A percentile compares a stretch with the other conserved stretches of the same genome.
Conservation (phyloP, 2,797 vertebrate genomes). For the Rachycentron canadum region DNA sequence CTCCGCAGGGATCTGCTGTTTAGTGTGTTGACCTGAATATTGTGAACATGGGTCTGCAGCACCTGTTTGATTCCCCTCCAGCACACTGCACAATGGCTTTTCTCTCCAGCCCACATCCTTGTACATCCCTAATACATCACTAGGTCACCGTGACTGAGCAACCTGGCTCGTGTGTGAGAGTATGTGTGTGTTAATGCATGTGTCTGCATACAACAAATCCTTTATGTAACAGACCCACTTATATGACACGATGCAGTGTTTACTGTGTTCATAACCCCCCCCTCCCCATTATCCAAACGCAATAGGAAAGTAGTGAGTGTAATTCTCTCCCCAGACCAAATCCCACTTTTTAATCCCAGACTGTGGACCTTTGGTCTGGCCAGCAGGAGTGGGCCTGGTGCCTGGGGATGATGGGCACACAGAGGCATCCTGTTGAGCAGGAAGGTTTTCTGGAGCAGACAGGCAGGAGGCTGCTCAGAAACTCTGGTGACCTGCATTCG, state of each 20-base stretch:
- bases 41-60: conserved; percentile 62
- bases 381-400: conserved; percentile 75
- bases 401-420: conserved; percentile 58
- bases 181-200: background rate
- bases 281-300: conserved; percentile 16
- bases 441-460: conserved; percentile 76
- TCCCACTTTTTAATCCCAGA: conserved; percentile 76
- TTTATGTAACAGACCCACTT: conserved; percentile 75
- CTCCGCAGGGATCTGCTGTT: conserved; percentile 67
- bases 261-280: conserved; percentile 7
- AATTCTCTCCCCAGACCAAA: conserved; percentile 78
- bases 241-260: conserved; percentile 50
- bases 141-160: conserved; percentile 57
- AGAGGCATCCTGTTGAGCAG: conserved; percentile 54
- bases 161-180: background rate
- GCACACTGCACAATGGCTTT: conserved; percentile 45
- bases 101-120: conserved; percentile 18
- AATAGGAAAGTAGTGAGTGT: conserved; percentile 45
- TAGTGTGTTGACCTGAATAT: conserved; percentile 81
- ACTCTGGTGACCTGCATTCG: conserved; percentile 81
- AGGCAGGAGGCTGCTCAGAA: conserved; percentile 70
- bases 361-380: conserved; percentile 73
- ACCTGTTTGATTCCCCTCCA: conserved; percentile 77
- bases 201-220: conserved; percentile 48
- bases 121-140: conserved; percentile 34